Base-by-base conservation (phyloP, 2,113 vertebrate genomes). In the Zosterops pallidus region DNA sequence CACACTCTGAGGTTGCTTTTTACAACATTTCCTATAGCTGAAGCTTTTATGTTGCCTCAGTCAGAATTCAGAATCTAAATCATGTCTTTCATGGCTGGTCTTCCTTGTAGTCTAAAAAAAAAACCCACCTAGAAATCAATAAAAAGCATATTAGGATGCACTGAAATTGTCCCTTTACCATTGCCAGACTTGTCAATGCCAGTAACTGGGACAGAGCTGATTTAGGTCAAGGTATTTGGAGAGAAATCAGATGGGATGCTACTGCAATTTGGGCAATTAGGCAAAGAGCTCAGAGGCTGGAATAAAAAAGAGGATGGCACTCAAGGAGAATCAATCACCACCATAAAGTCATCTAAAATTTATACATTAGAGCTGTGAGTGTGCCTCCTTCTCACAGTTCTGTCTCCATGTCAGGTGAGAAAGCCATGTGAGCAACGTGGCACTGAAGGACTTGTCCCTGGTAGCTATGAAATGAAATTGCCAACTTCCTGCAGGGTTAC, bases 201-300 rank as follows among this genome's bases (percentile, higher is more conserved):
- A 68, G 64, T 78, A 89, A 70, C 16, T 71, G 83, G 83, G 89
- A 77, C 89, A 86, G 69, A 90, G 70, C 60, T 67, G 76, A 86
- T 90, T 86, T 75, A 94, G 91, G 83, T 92, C 89, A 84, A 81
- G 60, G 64, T 90, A 56, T 81, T 93, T 71, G 83, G 64, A 89
- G 83, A 89, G 42, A 94, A 91, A 91, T 89, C 49, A 44, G 26
- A 87, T 76, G 69, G 68, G 81, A 91, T 84, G 52, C 86, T 70
- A 3, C 59, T 83, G 89, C 77, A 88, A 70, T 90, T 93, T 81
- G 83, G 59, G 56, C 86, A 93, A 68, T 84, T 92, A 86, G 78
- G 78, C 21, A 46, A 69, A 92, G 70, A 95, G 70, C 65, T 72
- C 35, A 85, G 53, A 78, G 68, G 60, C 76, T 83, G 56, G 39